Evolutionary conservation across 2,797 vertebrate genomes (phyloP).

Genomic region (Epinephelus coioides): DNA sequence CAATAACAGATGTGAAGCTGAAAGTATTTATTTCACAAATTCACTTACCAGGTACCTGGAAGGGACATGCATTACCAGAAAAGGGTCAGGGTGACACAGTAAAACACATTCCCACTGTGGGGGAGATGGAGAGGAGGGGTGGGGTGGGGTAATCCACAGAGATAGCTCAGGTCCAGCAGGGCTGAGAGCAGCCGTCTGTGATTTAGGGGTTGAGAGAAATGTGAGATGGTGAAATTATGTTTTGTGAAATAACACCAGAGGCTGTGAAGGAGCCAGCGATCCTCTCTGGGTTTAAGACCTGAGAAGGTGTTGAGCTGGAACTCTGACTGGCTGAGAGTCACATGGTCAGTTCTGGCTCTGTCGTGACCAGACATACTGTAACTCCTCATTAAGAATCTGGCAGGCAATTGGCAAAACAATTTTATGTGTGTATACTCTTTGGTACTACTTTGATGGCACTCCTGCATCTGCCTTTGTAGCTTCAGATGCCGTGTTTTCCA

Average conservation of each 20-base stretch:
- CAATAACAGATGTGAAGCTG: background rate
- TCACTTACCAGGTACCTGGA: background rate
- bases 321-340: background rate
- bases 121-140: background rate
- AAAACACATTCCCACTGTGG: background rate
- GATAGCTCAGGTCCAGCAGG: background rate
- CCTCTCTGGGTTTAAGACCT: conserved; percentile 12
- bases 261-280: conserved; percentile 10
- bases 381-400: background rate
- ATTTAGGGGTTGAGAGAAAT: conserved; percentile 8
- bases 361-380: background rate
- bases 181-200: background rate
- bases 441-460: background rate
- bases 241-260: conserved; percentile 27
- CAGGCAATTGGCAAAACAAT: background rate
- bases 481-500: conserved; percentile 3
- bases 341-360: background rate
- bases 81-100: conserved; percentile 7
- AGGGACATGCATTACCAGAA: conserved; percentile 10
- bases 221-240: conserved; percentile 19
- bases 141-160: background rate
- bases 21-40: conserved; percentile 7
- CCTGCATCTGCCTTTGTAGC: conserved; percentile 11
- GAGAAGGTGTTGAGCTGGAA: conserved; percentile 13
- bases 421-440: background rate